phyloP scores from a whole-genome alignment of 2,888 invertebrate genomes.

The Euphydryas editha region DNA sequence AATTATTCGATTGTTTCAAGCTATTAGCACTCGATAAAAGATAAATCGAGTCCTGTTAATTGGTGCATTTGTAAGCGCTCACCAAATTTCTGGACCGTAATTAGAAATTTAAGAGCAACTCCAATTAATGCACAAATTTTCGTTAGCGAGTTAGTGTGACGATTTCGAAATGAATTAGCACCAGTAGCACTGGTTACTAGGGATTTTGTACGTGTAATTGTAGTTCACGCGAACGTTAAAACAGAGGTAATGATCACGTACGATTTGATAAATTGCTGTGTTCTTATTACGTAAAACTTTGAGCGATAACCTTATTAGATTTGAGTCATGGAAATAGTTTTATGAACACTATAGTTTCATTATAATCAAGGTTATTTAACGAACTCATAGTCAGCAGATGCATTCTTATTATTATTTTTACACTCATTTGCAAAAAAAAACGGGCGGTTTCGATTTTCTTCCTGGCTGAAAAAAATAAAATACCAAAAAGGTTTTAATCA shows the following conservation, averaged over 20 bases:
- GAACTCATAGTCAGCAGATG: not conserved
- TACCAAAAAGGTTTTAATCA: too few relatives aligned
- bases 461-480: too few relatives aligned
- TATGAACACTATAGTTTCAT: not conserved
- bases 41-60: slow-evolving; percentile 21
- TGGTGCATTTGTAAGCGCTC: slow-evolving; percentile 8
- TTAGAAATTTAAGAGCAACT: slow-evolving; percentile 22
- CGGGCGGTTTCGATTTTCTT: too few relatives aligned
- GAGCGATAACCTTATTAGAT: slow-evolving; percentile 3
- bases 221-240: slow-evolving; percentile 20
- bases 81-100: slow-evolving; percentile 18
- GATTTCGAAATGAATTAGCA: slow-evolving; percentile 16
- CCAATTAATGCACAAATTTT: slow-evolving; percentile 25
- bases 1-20: slow-evolving; percentile 3
- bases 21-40: slow-evolving; percentile 11
- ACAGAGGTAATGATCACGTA: slow-evolving; percentile 57
- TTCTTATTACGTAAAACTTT: slow-evolving; percentile 1
- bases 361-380: not conserved
- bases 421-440: too few relatives aligned
- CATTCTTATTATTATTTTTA: not conserved
- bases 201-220: slow-evolving; percentile 22
- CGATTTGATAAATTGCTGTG: slow-evolving; percentile 45
- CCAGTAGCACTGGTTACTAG: slow-evolving; percentile 13
- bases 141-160: slow-evolving; percentile 12
- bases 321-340: not conserved